Base-by-base conservation (phyloP, 2,113 vertebrate species). In the Campylorhamphus procurvoides region DNA sequence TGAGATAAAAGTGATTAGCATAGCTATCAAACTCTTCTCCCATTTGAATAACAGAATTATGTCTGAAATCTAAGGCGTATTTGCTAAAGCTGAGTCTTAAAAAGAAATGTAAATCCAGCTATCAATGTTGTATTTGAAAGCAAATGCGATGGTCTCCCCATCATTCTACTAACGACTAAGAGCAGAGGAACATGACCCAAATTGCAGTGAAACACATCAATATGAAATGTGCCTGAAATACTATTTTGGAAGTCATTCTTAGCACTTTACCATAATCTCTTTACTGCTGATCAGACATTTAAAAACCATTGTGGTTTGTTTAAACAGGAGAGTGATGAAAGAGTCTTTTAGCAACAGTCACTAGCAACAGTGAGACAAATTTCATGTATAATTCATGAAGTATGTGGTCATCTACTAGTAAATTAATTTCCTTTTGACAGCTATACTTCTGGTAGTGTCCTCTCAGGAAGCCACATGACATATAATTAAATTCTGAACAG, bases 1-100 rank as follows among this genome's bases (percentile, higher is more conserved):
- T 97, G 97, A 98, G 98, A 98, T 98, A 98, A 98, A 98, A 98
- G 98, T 98, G 98, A 98, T 98, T 98, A 98, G 98, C 98, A 98
- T 98, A 98, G 98, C 98, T 97, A 98, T 98, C 98, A 98, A 98
- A 98, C 97, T 98, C 98, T 96, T 98, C 94, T 98, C 97, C 97
- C 97, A 98, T 98, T 97, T 98, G 98, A 98, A 98, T 98, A 98
- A 98, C 98, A 98, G 98, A 98, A 98, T 98, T 98, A 98, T 98
- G 97, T 97, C 95, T 97, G 91, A 97, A 98, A 96, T 98, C 96
- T 98, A 97, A 96, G 93, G 92, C 96, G 80, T 97, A 91, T 96
- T 98, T 97, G 96, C 95, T 77, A 94, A 97, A 96, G 94, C 93
- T 87, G 90, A 75, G 95, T 93, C 95, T 97, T 94, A 56, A 93